Conservation (phyloP, 1,140 invertebrate genomes). For the Nebria ingens region DNA sequence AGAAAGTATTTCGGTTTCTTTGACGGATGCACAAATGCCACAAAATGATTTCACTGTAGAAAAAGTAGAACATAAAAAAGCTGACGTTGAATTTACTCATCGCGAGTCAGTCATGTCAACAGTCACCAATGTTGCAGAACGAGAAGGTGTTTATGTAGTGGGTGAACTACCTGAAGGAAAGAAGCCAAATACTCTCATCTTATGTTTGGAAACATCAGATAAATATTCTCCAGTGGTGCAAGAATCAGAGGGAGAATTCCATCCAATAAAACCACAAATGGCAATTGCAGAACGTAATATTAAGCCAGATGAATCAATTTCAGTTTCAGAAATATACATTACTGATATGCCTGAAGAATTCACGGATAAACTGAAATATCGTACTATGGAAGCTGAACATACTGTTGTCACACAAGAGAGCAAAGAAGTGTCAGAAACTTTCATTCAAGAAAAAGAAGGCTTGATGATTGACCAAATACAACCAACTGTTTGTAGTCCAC, state of each 20-base stretch:
- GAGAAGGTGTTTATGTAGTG: constrained; percentile 41
- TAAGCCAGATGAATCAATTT: constrained; percentile 42
- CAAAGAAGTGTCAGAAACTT: constrained; percentile 42
- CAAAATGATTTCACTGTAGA: constrained; percentile 41
- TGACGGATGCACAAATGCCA: constrained; percentile 46
- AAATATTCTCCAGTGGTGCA: constrained; percentile 40
- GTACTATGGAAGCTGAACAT: constrained; percentile 39
- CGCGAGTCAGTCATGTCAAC: constrained; percentile 45
- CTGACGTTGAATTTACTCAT: constrained; percentile 44
- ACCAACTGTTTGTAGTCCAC: constrained; percentile 33
- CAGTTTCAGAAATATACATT: constrained; percentile 42
- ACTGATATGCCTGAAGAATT: constrained; percentile 43
- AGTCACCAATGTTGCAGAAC: constrained; percentile 47
- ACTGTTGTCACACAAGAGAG: constrained; percentile 43
- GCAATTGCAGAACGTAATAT: constrained; percentile 40
- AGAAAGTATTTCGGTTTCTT: constrained; percentile 47
- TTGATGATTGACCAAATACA: constrained; percentile 28
- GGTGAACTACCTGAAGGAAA: constrained; percentile 36
- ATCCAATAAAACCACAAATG: constrained; percentile 33
- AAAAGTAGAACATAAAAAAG: constrained; percentile 37
- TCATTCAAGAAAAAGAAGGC: constrained; percentile 42
- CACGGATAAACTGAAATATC: constrained; percentile 40
- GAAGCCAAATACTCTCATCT: constrained; percentile 38
- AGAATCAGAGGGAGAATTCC: constrained; percentile 46
- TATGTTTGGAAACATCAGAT: constrained; percentile 43